A percentile compares a stretch with the other conserved stretches of the same genome.
Evolutionary conservation across 2,113 vertebrate genomes (phyloP).

Genomic region (Heliornis fulica): DNA sequence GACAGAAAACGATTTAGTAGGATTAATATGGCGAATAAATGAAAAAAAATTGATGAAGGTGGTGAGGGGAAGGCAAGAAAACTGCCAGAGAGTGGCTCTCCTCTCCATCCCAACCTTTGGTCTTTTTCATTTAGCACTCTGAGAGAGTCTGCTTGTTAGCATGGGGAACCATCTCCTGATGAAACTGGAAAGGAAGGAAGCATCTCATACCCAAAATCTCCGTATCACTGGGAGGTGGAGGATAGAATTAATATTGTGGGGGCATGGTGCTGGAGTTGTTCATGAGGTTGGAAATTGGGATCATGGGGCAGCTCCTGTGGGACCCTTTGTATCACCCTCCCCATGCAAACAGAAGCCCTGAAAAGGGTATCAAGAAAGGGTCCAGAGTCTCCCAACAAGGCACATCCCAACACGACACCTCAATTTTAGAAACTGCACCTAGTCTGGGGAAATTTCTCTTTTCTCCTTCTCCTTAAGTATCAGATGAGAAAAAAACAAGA

Average conservation of each 20-base stretch:
- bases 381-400: neutral
- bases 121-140: neutral
- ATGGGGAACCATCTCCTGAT: neutral
- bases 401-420: neutral
- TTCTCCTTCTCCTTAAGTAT: neutral
- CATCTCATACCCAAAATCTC: neutral
- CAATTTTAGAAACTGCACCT: neutral
- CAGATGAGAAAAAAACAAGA: neutral
- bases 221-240: neutral
- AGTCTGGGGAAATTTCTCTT: neutral
- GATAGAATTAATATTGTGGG: neutral
- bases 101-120: neutral
- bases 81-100: neutral
- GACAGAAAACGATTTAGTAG: neutral
- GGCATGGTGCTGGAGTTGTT: neutral
- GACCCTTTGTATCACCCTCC: rapidly evolving
- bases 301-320: rapidly evolving
- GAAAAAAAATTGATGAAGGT: neutral
- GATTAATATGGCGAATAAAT: neutral
- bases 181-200: neutral
- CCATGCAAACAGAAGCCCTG: neutral
- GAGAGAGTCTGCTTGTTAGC: neutral
- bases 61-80: neutral
- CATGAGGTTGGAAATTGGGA: neutral
- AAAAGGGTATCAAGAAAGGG: neutral